Base-by-base conservation (phyloP, 2,113 vertebrate genomes). In the Plecotus auritus region DNA sequence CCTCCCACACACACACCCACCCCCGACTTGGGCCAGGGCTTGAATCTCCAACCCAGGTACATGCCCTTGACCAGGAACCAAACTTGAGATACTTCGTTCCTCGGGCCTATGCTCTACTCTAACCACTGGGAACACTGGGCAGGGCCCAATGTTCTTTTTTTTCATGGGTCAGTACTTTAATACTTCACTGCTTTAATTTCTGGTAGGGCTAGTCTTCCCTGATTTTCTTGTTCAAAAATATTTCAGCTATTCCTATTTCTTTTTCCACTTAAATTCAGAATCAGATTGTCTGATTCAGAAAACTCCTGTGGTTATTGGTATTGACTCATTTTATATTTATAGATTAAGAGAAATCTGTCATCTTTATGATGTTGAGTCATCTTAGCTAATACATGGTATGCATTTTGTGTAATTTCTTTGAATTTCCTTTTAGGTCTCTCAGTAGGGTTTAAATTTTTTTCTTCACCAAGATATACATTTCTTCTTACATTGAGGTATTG, bases 181-280 rank as follows among this genome's bases (percentile, higher is more conserved):
- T 59, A 59, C 56, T 59, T 59, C 22, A 10, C 56, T 59, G 45
- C n/a, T 76, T 89, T 70, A 80, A 81, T 40, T 85, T 88, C 59
- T 80, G 35, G 70, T 40, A 12, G 56, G 40, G 28, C 30, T 67
- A 72, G 20, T 78, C n/a, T 90, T 76, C 56, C 35, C 37, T 54
- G 69, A 90, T 42, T 35, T 76, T 64, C 70, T 78, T 93, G 42
- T 74, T 74, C 59, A 92, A 40, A 94, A 96, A 56, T 82, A 67
- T n/a, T 76, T 80, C 42, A 47, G 83, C 67, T 40, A 76, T 84
- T 90, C 7, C 28, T 64, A 49, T 76, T 81, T 56, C 28, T 69
- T 96, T 93, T 92, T 37, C n/a, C 9, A 77, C 14, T 5, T 28
- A 84, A 70, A 26, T 66, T 49, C 66, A 64, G 32, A 80, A 49